Evolutionary conservation across 2,888 invertebrate genomes (phyloP).

Genomic region (Cyrtodaria siliqua): DNA sequence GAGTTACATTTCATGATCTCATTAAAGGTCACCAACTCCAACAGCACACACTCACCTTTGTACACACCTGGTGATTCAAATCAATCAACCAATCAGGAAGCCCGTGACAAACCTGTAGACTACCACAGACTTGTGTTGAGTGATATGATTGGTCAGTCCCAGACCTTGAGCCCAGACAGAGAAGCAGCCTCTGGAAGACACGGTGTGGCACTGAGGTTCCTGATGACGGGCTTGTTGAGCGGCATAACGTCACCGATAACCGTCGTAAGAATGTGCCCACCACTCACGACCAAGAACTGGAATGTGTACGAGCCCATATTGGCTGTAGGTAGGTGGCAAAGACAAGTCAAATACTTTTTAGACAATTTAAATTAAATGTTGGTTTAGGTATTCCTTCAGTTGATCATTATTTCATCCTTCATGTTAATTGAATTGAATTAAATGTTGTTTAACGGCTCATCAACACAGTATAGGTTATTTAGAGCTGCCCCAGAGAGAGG

Average conservation of each 20-base stretch:
- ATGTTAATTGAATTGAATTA: no score
- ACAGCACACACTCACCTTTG: constrained; percentile 57
- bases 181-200: constrained; percentile 65
- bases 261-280: constrained; percentile 88
- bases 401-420: no score
- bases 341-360: no score
- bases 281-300: constrained; percentile 88
- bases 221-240: constrained; percentile 87
- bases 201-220: constrained; percentile 84
- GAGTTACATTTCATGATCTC: no score
- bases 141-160: constrained; percentile 79
- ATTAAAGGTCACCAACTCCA: constrained; percentile 5
- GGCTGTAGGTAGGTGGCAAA: constrained; percentile 85
- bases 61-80: constrained; percentile 63
- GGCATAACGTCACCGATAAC: constrained; percentile 86
- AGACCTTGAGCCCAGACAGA: constrained; percentile 61
- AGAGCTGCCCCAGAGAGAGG: no score
- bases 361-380: no score
- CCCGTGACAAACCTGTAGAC: constrained; percentile 31
- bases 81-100: constrained; percentile 26
- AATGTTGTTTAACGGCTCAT: no score
- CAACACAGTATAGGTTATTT: no score
- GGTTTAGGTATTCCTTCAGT: no score
- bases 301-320: constrained; percentile 87
- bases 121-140: constrained; percentile 75